These are phyloP conservation scores for Aspidapion aeneum DNA, from an alignment of 2,888 invertebrate genomes.

Conservation along the genomic window DNA sequence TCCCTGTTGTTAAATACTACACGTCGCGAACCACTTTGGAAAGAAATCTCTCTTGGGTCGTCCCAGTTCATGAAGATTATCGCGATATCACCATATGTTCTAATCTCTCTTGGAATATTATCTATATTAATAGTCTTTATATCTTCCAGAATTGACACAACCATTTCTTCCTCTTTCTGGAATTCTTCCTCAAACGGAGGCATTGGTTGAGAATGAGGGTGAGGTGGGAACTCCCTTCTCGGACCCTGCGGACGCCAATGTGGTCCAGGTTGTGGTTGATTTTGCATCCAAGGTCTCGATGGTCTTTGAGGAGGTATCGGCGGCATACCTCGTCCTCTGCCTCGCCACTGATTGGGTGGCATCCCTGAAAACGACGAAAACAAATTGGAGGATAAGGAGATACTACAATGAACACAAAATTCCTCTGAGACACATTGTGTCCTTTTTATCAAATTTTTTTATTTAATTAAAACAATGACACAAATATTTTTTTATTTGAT, in stretches of 20 bases:
- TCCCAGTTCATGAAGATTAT: conserved; percentile 83
- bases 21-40: conserved; percentile 73
- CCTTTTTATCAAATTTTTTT: too few species aligned
- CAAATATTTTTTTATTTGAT: too few species aligned
- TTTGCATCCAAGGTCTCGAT: conserved; percentile 33
- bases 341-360: conserved; percentile 14
- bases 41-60: conserved; percentile 81
- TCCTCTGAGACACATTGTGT: too few species aligned
- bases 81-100: conserved; percentile 83
- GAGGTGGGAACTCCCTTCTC: not conserved
- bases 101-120: conserved; percentile 72
- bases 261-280: conserved; percentile 20
- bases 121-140: conserved; percentile 81
- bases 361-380: too few species aligned
- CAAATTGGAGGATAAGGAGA: too few species aligned
- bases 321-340: conserved; percentile 19
- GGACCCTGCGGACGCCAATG: conserved; percentile 33
- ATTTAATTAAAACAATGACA: too few species aligned
- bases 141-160: conserved; percentile 39
- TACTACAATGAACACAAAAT: too few species aligned
- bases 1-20: conserved; percentile 77
- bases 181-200: not conserved
- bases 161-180: not conserved
- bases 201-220: not conserved
- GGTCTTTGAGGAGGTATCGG: conserved; percentile 19